Percentiles rank a stretch among this genome's conserved stretches.
Evolutionary conservation across 2,888 invertebrate species (phyloP).

Genomic region (Agonum fuliginosum): DNA sequence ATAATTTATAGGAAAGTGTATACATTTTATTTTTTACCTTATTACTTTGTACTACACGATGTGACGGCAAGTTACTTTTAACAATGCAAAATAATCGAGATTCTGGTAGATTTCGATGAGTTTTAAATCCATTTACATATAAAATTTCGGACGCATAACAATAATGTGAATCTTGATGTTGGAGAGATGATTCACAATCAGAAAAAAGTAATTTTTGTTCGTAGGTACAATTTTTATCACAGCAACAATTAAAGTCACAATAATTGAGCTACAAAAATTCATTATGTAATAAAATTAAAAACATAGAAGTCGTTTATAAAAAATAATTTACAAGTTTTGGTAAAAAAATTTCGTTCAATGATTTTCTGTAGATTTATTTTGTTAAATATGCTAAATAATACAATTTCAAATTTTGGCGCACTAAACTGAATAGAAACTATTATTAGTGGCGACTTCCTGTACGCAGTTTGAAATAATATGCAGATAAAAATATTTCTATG

Average conservation of each 20-base stretch:
- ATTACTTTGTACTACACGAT: conserved; percentile 68
- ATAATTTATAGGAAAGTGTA: not conserved
- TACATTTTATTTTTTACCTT: conserved; percentile 64
- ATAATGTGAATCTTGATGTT: conserved; percentile 71
- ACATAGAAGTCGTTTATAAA: too few relatives aligned
- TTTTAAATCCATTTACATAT: conserved; percentile 75
- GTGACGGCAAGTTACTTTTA: conserved; percentile 75
- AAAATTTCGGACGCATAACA: conserved; percentile 76
- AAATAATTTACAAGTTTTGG: too few relatives aligned
- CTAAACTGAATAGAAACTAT: too few relatives aligned
- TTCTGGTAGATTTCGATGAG: conserved; percentile 69
- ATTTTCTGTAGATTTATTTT: too few relatives aligned
- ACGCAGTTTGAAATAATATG: too few relatives aligned
- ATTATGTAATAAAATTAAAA: conserved; percentile 64
- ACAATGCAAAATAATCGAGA: conserved; percentile 78
- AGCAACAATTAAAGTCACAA: conserved; percentile 91
- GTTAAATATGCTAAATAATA: not conserved
- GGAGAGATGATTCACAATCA: conserved; percentile 74
- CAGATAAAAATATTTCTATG: too few relatives aligned
- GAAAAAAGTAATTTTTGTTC: conserved; percentile 78
- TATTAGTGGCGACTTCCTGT: too few relatives aligned
- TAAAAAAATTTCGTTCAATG: too few relatives aligned
- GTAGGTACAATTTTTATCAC: conserved; percentile 83
- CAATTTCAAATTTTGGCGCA: not conserved
- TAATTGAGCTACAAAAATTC: conserved; percentile 77